A percentile compares a stretch with the other conserved stretches of the same genome.
These are phyloP conservation scores for Leuciscus idus DNA, from an alignment of 2,113 vertebrate genomes.

Conservation along the genomic window DNA sequence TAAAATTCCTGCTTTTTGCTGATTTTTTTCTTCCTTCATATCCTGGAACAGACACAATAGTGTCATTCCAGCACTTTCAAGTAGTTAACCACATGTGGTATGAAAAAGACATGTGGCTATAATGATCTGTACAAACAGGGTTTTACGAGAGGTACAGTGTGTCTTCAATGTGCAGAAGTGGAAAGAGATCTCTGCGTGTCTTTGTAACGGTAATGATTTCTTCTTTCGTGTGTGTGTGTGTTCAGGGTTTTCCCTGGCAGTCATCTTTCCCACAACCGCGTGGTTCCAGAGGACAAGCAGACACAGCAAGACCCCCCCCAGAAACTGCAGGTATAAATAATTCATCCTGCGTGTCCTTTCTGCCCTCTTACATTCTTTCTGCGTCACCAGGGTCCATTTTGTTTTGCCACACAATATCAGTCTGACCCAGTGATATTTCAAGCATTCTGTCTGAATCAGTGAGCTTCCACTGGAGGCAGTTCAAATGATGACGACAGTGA, in stretches of 20 bases:
- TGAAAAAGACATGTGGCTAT: slow-evolving; percentile 1
- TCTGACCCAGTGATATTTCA: not conserved
- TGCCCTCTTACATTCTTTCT: not conserved
- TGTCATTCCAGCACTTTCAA: slow-evolving; percentile 11
- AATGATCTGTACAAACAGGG: not conserved
- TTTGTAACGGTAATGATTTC: not conserved
- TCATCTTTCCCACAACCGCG: slow-evolving; percentile 82
- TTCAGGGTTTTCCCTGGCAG: slow-evolving; percentile 87
- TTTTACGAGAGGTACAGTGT: slow-evolving; percentile 8
- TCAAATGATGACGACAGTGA: slow-evolving; percentile 17
- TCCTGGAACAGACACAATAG: not conserved
- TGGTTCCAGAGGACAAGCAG: slow-evolving; percentile 79
- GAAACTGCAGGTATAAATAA: slow-evolving; percentile 81
- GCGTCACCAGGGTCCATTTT: not conserved
- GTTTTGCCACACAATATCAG: not conserved
- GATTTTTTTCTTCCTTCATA: slow-evolving; percentile 29
- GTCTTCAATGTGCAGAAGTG: not conserved
- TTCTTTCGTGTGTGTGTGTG: slow-evolving; percentile 38
- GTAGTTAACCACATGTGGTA: not conserved
- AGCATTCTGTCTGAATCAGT: not conserved
- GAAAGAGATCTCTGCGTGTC: not conserved
- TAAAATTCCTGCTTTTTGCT: not conserved
- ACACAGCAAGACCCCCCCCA: slow-evolving; percentile 79
- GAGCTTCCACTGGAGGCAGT: slow-evolving; percentile 22
- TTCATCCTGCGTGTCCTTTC: not conserved